Evolutionary conservation across 2,797 vertebrate species (phyloP).

Genomic region (Furcifer pardalis): DNA sequence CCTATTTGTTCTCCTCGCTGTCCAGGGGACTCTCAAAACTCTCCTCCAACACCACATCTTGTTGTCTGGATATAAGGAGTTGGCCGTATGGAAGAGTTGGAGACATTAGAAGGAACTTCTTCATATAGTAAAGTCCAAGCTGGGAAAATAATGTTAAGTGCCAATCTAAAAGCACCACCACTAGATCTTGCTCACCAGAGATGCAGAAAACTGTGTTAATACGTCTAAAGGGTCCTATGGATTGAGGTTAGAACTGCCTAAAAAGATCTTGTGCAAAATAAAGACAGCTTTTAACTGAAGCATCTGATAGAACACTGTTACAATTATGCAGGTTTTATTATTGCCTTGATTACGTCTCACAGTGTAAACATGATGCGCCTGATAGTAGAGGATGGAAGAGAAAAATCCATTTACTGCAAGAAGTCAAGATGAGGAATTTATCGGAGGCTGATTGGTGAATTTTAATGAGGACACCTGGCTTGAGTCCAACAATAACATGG

Average conservation of each 20-base stretch:
- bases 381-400: slow-evolving; percentile 21
- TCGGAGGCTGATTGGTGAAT: slow-evolving; percentile 33
- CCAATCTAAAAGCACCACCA: too few species aligned
- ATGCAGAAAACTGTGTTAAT: not conserved
- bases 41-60: too few species aligned
- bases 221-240: not conserved
- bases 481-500: not conserved
- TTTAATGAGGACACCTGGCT: slow-evolving; percentile 10
- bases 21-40: too few species aligned
- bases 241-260: too few species aligned
- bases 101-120: too few species aligned
- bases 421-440: slow-evolving; percentile 55
- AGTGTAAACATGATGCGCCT: slow-evolving; percentile 33
- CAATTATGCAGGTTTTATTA: slow-evolving; percentile 38
- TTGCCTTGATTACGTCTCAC: slow-evolving; percentile 44
- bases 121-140: too few species aligned
- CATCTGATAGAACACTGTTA: not conserved
- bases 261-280: not conserved
- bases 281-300: too few species aligned
- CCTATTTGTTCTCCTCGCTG: too few species aligned
- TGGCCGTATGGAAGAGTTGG: too few species aligned
- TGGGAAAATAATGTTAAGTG: too few species aligned
- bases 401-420: slow-evolving; percentile 30
- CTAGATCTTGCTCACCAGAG: too few species aligned
- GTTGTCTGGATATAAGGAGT: too few species aligned